phyloP scores from a whole-genome alignment of 1,140 invertebrate species.

The Andrena cerasifolii region DNA sequence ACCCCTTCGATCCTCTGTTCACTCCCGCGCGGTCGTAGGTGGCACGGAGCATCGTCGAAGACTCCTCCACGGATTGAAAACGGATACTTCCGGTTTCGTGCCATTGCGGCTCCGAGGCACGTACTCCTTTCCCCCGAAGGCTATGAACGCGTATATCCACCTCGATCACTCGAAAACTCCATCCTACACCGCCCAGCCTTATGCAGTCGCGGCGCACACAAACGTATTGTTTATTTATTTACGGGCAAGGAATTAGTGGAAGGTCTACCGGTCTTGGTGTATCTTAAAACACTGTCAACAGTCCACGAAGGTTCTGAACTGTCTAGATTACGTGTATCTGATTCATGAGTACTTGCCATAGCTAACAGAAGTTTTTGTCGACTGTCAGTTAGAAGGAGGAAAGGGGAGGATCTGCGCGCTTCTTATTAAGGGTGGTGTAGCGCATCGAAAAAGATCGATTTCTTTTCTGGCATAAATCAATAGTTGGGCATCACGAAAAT shows the following conservation, averaged over 20 bases:
- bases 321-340: too few species aligned
- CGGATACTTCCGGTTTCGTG: slow-evolving; percentile 63
- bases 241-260: neutral
- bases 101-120: slow-evolving; percentile 72
- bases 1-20: neutral
- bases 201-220: neutral
- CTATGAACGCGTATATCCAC: slow-evolving; percentile 67
- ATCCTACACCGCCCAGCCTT: slow-evolving; percentile 41
- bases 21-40: neutral
- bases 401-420: too few species aligned
- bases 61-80: slow-evolving; percentile 26
- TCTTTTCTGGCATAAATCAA: too few species aligned
- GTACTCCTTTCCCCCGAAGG: slow-evolving; percentile 65
- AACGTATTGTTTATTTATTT: neutral
- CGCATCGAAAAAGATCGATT: too few species aligned
- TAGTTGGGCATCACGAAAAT: too few species aligned
- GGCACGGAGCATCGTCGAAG: neutral
- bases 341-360: too few species aligned
- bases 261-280: neutral
- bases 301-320: too few species aligned
- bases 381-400: too few species aligned
- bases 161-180: slow-evolving; percentile 70
- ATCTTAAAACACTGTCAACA: too few species aligned
- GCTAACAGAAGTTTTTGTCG: too few species aligned
- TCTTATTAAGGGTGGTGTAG: too few species aligned